These are phyloP conservation scores for Pempheris klunzingeri DNA, from an alignment of 2,797 vertebrate species.

Conservation along the genomic window DNA sequence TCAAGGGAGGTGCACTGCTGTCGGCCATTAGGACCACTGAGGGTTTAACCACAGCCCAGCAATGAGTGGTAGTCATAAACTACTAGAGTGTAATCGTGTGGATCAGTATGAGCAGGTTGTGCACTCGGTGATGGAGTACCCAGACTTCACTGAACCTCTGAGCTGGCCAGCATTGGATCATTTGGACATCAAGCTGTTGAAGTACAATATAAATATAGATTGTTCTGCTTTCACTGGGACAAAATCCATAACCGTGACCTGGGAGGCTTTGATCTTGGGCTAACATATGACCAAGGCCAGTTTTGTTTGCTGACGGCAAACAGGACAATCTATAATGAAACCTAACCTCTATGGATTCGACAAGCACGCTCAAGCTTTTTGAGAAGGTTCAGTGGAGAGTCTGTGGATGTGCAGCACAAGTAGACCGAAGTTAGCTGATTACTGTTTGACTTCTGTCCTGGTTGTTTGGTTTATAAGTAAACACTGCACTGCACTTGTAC, in stretches of 20 bases:
- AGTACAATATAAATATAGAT: slow-evolving; percentile 83
- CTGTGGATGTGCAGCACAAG: slow-evolving; percentile 17
- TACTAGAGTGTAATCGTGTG: slow-evolving; percentile 72
- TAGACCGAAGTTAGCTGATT: neutral
- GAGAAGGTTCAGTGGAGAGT: slow-evolving; percentile 17
- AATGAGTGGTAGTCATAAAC: slow-evolving; percentile 72
- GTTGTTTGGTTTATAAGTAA: slow-evolving; percentile 5
- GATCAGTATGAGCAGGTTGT: slow-evolving; percentile 76
- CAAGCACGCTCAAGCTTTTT: slow-evolving; percentile 13
- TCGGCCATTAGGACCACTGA: slow-evolving; percentile 75
- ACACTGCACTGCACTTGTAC: neutral
- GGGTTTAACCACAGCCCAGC: slow-evolving; percentile 72
- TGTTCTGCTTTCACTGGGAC: slow-evolving; percentile 69
- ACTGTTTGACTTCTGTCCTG: slow-evolving; percentile 9
- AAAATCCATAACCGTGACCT: slow-evolving; percentile 80
- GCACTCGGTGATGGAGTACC: slow-evolving; percentile 74
- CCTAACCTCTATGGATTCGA: slow-evolving; percentile 48
- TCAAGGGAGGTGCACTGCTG: slow-evolving; percentile 72
- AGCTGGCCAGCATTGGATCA: slow-evolving; percentile 71
- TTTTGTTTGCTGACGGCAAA: slow-evolving; percentile 74
- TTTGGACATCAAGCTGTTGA: slow-evolving; percentile 76
- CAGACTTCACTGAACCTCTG: slow-evolving; percentile 70
- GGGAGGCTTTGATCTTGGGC: slow-evolving; percentile 65
- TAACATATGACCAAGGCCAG: slow-evolving; percentile 55
- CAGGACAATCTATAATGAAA: slow-evolving; percentile 60